Base-by-base conservation (phyloP, 2,797 vertebrate species). In the Myioborus miniatus region DNA sequence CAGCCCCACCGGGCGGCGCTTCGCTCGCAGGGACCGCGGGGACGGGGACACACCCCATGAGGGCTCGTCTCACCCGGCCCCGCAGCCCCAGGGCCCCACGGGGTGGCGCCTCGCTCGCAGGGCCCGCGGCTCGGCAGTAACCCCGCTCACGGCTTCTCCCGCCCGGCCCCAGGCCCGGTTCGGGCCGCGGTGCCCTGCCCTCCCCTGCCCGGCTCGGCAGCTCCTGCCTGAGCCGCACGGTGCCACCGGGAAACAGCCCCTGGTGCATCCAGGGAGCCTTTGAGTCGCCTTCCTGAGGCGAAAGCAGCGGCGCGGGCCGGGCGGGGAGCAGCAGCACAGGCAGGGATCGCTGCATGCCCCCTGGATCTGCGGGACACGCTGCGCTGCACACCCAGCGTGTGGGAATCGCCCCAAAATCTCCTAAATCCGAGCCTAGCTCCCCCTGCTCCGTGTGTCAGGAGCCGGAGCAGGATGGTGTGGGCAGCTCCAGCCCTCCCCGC, bases 61-160 rank as follows among this genome's bases (percentile, higher is more conserved):
- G 2, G 65, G 15, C 10, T 9, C 4, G 19, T 3, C 20, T 11
- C 5, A 1, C 2, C 27, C 15, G 9, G 36, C 27, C 21, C 20
- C 9, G 14, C 32, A 15, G 32, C 32, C 32, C 12, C 20, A 14
- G 8, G 9, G 53, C 15, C 67, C 3, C 36, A 8, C 32, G 5
- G 32, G 52, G 52, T 19, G 15, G 68, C 4, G 68, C 27, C 18
- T 24, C 15, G 37, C 30, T 44, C 11, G 15, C 21, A 7, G n/a
- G 2, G 9, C 2, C 20, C 2, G n/a, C 3, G 18, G 26, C 15
- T 7, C 22, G 16, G n/a, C 13, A 1, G n/a, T 14, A 23, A 4
- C 23, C 12, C 12, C 7, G 32, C 39, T 36, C 20, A 2, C 2
- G 13, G 60, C 7, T 32, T 32, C 39, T 8, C 6, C 20, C 17